Conservation (phyloP, 2,888 invertebrate species). For the Parochlus steinenii region DNA sequence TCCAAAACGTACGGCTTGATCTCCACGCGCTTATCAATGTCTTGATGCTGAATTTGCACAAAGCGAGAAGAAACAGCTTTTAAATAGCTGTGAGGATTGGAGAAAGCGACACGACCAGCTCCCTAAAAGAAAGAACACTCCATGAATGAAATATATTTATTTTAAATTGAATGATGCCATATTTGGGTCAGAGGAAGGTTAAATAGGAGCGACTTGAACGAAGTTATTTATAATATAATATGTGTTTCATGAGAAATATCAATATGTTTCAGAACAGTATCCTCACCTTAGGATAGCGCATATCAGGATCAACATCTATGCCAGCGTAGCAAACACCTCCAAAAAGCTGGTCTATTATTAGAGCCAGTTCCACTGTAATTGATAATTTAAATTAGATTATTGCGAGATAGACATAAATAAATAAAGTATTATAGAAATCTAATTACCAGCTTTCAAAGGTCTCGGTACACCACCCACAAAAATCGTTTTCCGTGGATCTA, state of each 20-base stretch:
- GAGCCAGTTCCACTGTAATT: conserved; percentile 76
- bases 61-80: conserved; percentile 97
- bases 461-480: conserved; percentile 99
- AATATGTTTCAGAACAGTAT: too few relatives aligned
- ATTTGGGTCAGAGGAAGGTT: too few relatives aligned
- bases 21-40: conserved; percentile 93
- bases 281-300: conserved; percentile 86
- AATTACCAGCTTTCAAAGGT: conserved; percentile 82
- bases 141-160: too few relatives aligned
- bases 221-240: not conserved
- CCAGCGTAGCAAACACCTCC: conserved; percentile 99
- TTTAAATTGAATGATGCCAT: too few relatives aligned
- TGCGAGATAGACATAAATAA: not conserved
- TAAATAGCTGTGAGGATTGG: conserved; percentile 97
- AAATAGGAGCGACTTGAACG: too few relatives aligned
- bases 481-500: conserved; percentile 95
- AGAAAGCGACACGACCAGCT: conserved; percentile 95
- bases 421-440: not conserved
- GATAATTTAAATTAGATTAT: not conserved
- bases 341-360: conserved; percentile 97
- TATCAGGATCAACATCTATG: conserved; percentile 97
- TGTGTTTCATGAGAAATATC: not conserved
- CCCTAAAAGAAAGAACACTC: conserved; percentile 35
- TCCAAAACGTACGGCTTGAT: conserved; percentile 98
- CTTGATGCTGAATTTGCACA: conserved; percentile 95